Evolutionary conservation across 2,797 vertebrate genomes (phyloP).

Genomic region (Enteromius fasciolatus): DNA sequence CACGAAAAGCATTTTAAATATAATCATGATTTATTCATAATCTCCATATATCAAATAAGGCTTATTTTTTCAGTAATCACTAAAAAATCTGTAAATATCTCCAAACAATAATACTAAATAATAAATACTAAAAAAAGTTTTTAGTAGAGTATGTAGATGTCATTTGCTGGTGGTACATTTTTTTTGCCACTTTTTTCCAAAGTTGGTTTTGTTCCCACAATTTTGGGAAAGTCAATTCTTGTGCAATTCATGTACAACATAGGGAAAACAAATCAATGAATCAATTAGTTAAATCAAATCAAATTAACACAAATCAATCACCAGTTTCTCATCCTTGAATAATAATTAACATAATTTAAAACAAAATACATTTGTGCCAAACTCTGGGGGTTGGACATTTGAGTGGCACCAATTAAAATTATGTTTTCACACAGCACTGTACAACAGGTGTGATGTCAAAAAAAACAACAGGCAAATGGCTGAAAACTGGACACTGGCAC

Average conservation of each 20-base stretch:
- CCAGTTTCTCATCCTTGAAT: not conserved
- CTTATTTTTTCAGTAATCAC: not conserved
- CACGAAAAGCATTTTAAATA: not conserved
- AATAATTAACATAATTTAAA: not conserved
- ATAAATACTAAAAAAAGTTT: not conserved
- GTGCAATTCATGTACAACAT: not conserved
- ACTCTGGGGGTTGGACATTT: not conserved
- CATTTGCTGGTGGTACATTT: not conserved
- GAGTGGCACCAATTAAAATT: not conserved
- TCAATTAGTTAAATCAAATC: too few species aligned
- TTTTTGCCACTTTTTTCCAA: not conserved
- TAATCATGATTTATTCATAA: conserved; percentile 1
- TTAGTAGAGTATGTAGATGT: not conserved
- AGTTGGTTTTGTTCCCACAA: not conserved
- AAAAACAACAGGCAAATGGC: not conserved
- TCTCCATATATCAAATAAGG: not conserved
- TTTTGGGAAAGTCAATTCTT: not conserved
- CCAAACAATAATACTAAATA: not conserved
- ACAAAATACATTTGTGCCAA: not conserved
- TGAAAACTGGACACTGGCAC: not conserved
- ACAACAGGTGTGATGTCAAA: not conserved
- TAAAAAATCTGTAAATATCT: not conserved
- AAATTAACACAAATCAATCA: not conserved
- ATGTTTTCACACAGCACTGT: not conserved
- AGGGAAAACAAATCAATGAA: not conserved